A percentile compares a stretch with the other conserved stretches of the same genome.
These are phyloP conservation scores for Origma solitaria DNA, from an alignment of 2,113 vertebrate species.

Conservation along the genomic window DNA sequence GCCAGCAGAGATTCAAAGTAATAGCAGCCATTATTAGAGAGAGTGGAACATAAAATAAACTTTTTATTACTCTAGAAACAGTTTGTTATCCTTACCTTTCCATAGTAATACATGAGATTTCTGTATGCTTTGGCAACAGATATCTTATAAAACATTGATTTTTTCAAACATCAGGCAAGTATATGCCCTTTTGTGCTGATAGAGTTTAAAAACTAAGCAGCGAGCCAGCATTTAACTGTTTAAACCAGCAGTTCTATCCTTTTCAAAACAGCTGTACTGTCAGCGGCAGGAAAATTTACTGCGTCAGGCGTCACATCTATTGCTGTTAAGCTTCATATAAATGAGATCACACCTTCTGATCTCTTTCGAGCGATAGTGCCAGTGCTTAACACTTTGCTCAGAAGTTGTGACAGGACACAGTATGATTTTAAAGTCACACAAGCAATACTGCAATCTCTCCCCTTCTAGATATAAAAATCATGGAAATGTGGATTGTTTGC, in stretches of 20 bases:
- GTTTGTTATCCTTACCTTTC: not conserved
- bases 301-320: not conserved
- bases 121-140: not conserved
- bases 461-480: not conserved
- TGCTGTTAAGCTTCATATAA: constrained; percentile 15
- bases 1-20: not conserved
- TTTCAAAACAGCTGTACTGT: not conserved
- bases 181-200: not conserved
- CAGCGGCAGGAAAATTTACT: not conserved
- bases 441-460: not conserved
- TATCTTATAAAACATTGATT: not conserved
- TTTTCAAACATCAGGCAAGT: not conserved
- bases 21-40: not conserved
- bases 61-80: constrained; percentile 21
- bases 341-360: constrained; percentile 27
- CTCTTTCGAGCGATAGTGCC: not conserved
- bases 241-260: not conserved
- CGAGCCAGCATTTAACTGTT: not conserved
- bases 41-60: constrained; percentile 27
- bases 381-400: not conserved
- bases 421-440: not conserved
- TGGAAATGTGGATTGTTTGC: not conserved
- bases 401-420: not conserved
- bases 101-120: not conserved
- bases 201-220: not conserved